Conservation (phyloP, 2,113 vertebrate genomes). For the Deroptyus accipitrinus region DNA sequence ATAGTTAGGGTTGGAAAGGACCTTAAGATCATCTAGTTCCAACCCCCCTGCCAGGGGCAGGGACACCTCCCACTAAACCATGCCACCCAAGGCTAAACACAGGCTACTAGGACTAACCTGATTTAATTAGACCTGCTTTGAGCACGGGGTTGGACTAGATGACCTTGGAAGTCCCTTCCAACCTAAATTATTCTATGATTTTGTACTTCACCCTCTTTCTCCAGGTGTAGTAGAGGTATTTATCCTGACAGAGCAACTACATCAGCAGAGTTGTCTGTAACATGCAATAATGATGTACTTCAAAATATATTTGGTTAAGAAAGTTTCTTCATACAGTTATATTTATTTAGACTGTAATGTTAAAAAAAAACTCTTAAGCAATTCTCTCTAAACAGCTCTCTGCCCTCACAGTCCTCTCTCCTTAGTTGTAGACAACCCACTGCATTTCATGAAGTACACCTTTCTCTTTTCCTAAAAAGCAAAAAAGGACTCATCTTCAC, state of each 20-base stretch:
- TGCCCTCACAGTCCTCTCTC: not conserved
- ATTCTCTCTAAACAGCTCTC: not conserved
- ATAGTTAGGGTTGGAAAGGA: too few relatives aligned
- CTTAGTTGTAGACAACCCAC: not conserved
- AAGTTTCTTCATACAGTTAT: not conserved
- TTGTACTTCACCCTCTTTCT: not conserved
- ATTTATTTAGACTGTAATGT: not conserved
- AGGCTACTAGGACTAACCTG: not conserved
- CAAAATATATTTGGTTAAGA: not conserved
- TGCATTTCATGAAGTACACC: not conserved
- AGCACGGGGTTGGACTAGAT: not conserved
- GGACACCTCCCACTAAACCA: too few relatives aligned
- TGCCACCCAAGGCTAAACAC: not conserved
- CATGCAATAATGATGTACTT: not conserved
- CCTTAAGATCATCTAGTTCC: too few relatives aligned
- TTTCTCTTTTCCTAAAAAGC: not conserved
- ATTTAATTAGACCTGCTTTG: not conserved
- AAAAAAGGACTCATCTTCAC: not conserved
- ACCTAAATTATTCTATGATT: not conserved
- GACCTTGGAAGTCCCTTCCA: not conserved
- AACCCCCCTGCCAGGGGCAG: too few relatives aligned
- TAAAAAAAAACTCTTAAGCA: not conserved
- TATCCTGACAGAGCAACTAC: not conserved
- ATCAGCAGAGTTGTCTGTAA: not conserved
- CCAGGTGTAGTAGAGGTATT: not conserved